A percentile compares a stretch with the other conserved stretches of the same genome.
Conservation (phyloP, 2,797 vertebrate genomes). For the Pristis pectinata region DNA sequence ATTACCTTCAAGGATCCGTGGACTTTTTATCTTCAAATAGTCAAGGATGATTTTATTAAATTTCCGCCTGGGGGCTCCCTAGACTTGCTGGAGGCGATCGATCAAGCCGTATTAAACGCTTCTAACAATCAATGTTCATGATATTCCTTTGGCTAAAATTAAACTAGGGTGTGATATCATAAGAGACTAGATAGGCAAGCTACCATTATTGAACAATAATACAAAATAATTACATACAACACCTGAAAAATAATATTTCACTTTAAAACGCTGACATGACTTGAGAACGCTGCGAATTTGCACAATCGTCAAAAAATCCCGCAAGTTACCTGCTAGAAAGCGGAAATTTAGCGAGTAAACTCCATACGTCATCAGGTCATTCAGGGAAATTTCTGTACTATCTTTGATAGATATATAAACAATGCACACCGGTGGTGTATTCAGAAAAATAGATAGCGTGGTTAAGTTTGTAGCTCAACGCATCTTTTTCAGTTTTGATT, state of each 20-base stretch:
- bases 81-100: neutral
- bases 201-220: neutral
- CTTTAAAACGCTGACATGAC: neutral
- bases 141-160: neutral
- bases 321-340: neutral
- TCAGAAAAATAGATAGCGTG: neutral
- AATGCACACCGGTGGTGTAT: neutral
- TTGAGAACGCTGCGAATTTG: neutral
- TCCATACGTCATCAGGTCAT: conserved; percentile 3
- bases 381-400: conserved; percentile 12
- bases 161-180: neutral
- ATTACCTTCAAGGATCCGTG: neutral
- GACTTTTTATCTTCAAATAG: neutral
- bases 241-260: neutral
- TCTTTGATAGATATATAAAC: conserved; percentile 28
- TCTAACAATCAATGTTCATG: neutral
- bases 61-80: neutral
- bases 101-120: no score
- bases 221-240: neutral
- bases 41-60: neutral
- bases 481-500: neutral
- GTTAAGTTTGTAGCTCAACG: neutral
- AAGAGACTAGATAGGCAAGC: neutral
- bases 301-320: neutral
- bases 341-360: conserved; percentile 16